Conservation (phyloP, 1,140 invertebrate genomes). For the Chymomyza costata region DNA sequence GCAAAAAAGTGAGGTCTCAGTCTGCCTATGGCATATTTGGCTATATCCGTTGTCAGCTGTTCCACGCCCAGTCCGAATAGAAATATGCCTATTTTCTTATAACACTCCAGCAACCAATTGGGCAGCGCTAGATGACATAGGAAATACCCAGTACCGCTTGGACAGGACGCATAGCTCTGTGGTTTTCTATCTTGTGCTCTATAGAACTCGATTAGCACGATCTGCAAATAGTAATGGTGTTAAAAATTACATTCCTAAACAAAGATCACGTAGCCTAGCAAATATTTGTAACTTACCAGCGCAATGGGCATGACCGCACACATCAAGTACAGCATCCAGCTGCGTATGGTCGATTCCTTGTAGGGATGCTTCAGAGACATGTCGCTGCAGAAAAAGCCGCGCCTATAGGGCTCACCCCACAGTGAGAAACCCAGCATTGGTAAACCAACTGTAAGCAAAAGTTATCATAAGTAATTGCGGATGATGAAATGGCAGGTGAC, state of each 20-base stretch:
- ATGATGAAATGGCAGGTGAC: too few relatives aligned
- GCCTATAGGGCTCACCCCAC: conserved; percentile 85
- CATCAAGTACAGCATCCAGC: conserved; percentile 84
- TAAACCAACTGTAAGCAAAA: conserved; percentile 81
- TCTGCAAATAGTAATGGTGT: conserved; percentile 28
- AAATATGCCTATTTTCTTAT: conserved; percentile 85
- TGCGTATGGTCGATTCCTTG: conserved; percentile 86
- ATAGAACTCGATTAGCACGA: conserved; percentile 60
- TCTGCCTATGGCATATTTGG: conserved; percentile 93
- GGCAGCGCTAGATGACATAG: conserved; percentile 80
- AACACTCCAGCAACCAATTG: conserved; percentile 82
- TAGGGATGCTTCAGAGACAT: conserved; percentile 92
- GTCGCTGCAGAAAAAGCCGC: conserved; percentile 97
- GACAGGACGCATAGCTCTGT: conserved; percentile 11
- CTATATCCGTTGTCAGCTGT: conserved; percentile 90
- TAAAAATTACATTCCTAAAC: background rate
- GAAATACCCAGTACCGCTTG: conserved; percentile 49
- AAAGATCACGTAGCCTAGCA: too few relatives aligned
- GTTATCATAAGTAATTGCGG: too few relatives aligned
- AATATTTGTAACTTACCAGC: conserved; percentile 78
- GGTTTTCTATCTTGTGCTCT: conserved; percentile 37
- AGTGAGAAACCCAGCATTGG: conserved; percentile 83
- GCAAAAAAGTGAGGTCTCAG: conserved; percentile 93
- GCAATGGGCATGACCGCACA: conserved; percentile 83
- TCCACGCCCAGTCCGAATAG: conserved; percentile 88